phyloP scores from a whole-genome alignment of 2,113 vertebrate genomes.

The Cyanoderma ruficeps region DNA sequence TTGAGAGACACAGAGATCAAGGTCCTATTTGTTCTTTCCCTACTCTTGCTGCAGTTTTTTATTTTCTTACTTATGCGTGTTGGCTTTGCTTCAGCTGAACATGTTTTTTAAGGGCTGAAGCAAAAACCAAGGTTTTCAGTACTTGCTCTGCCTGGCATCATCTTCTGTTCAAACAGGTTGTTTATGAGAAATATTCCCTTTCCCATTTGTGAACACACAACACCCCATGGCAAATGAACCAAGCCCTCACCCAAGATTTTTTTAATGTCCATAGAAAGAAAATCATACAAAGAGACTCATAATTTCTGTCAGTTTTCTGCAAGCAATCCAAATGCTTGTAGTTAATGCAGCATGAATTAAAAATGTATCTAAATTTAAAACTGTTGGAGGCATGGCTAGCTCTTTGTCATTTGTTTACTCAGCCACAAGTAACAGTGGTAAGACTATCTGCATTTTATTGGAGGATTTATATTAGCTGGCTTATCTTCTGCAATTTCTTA shows the following conservation, averaged over 20 bases:
- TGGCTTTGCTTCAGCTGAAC: background rate
- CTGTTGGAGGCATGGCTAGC: background rate
- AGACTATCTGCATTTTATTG: background rate
- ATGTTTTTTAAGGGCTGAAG: background rate
- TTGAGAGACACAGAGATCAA: background rate
- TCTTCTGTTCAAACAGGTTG: background rate
- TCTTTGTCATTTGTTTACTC: background rate
- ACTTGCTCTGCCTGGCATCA: background rate
- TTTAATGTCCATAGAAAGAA: background rate
- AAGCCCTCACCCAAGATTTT: background rate
- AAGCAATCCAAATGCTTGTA: background rate
- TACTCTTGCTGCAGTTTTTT: background rate
- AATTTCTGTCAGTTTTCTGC: background rate
- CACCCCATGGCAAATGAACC: background rate
- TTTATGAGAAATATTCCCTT: background rate
- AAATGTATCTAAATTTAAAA: background rate
- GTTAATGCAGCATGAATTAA: background rate
- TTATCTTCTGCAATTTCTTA: background rate
- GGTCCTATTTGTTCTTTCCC: background rate
- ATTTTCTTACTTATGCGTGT: background rate
- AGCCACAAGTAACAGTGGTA: background rate
- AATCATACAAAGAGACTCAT: background rate
- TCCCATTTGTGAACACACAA: background rate
- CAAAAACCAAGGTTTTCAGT: background rate
- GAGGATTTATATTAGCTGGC: background rate